Evolutionary conservation across 1,140 invertebrate genomes (phyloP).

Genomic region (Apis mellifera): Amel_HAv3.1 CM009931.2:16956001-16956500

Average conservation of each 20-base stretch:
- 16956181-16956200: too few species aligned
- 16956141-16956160: too few species aligned
- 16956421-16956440: constrained; percentile 30
- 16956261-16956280: not conserved
- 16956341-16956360: constrained; percentile 12
- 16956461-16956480: constrained; percentile 60
- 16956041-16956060: not conserved
- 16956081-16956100: not conserved
- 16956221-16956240: too few species aligned
- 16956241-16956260: not conserved
- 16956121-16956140: too few species aligned
- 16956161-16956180: too few species aligned
- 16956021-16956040: not conserved
- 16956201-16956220: too few species aligned
- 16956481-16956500: constrained; percentile 17
- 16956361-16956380: constrained; percentile 22
- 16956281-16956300: not conserved
- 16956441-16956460: constrained; percentile 53
- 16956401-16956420: constrained; percentile 32
- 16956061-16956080: not conserved
- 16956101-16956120: too few species aligned
- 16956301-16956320: constrained; percentile 15
- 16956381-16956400: constrained; percentile 40
- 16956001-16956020: not conserved
- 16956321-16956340: constrained; percentile 25